Evolutionary conservation across 2,797 vertebrate species (phyloP), one percentile per base, ranked within the genome.

Genomic region (Galaxias olidus): DNA sequence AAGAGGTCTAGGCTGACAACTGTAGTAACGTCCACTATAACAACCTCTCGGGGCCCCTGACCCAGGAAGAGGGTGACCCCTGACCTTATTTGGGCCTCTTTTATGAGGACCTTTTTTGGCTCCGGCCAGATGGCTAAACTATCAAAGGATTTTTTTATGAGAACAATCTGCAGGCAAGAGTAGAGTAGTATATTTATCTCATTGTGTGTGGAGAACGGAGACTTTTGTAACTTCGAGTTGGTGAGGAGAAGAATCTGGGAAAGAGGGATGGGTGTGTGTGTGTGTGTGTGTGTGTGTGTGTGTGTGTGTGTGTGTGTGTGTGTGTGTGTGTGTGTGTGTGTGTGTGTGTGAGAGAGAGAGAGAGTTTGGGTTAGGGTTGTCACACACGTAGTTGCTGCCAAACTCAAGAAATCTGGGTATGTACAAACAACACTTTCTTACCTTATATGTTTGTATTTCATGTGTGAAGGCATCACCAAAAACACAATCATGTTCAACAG

Each of bases 101-200:
- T 96, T 96, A 96, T 95, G 94, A 94, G 90, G 89, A 93, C 93
- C 90, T 94, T 94, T 92, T 89, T 86, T 55, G 90, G 86, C 94
- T 94, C 88, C 79, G 90, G 90, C 95, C 97, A 98, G 97, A 98
- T 98, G 97, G 96, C 95, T 92, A 94, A 96, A 93, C 95, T 98
- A 98, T 99, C 95, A 98, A 96, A 98, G 94, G 85, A 75, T 82
- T 88, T 84, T 93, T 99, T 98, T 97, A 97, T 96, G 95, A 96
- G 94, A 91, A 94, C 95, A 96, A 96, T 96, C 93, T 94, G 95
- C 93, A 93, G 92, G 92, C 91, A 89, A 90, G 84, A 91, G 90
- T 18, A 7, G 60, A 77, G 83, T 71, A 80, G 87, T 90, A 83
- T 90, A 89, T 92, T 87, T 91, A 83, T 91, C 81, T 89, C 82